Evolutionary conservation across 1,140 invertebrate species (phyloP).

Genomic region (Maconellicoccus hirsutus): DNA sequence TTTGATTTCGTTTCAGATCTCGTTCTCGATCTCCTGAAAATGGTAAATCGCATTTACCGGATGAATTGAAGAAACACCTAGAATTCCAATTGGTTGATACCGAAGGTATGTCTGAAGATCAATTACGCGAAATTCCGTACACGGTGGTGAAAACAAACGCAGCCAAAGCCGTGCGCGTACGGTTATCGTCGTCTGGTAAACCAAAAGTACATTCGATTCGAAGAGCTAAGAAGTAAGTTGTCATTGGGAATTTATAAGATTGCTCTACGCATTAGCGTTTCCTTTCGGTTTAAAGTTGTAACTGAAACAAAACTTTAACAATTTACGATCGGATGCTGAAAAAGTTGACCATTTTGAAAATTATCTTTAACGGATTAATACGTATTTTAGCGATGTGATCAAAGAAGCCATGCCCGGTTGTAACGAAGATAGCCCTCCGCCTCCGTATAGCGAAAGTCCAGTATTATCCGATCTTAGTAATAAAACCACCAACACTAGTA

Average conservation of each 20-base stretch:
- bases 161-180: conserved; percentile 38
- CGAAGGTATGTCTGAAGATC: conserved; percentile 73
- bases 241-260: background rate
- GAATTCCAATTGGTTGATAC: conserved; percentile 84
- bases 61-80: conserved; percentile 50
- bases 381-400: background rate
- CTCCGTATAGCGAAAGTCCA: conserved; percentile 29
- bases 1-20: conserved; percentile 37
- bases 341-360: too few species aligned
- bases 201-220: conserved; percentile 26
- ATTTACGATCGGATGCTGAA: background rate
- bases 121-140: conserved; percentile 82
- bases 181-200: conserved; percentile 31
- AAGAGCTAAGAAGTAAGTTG: conserved; percentile 27
- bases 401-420: background rate
- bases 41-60: conserved; percentile 49
- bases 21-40: conserved; percentile 57
- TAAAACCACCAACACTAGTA: conserved; percentile 25
- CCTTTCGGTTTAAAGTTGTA: too few species aligned
- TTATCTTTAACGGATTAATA: too few species aligned
- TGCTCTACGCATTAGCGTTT: too few species aligned
- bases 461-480: conserved; percentile 24
- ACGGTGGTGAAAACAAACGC: conserved; percentile 58
- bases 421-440: conserved; percentile 29
- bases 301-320: too few species aligned